Percentiles rank a stretch among this genome's conserved stretches.
These are phyloP conservation scores for Phylloscopus collybita DNA, from an alignment of 2,797 vertebrate species.

Conservation along the genomic window DNA sequence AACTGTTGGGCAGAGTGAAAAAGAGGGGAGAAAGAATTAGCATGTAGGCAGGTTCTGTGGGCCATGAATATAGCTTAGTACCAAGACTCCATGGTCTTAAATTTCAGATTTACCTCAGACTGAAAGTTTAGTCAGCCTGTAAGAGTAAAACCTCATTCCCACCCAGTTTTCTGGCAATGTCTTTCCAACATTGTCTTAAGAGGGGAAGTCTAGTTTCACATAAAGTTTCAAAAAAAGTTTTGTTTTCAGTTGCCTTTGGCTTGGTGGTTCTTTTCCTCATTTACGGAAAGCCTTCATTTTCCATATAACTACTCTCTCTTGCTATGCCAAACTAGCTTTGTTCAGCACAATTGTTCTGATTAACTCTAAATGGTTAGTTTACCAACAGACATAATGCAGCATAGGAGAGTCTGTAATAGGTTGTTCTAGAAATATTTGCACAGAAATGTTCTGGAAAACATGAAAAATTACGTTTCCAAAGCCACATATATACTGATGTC, in stretches of 20 bases:
- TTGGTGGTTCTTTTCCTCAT: neutral
- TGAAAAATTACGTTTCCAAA: neutral
- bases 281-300: neutral
- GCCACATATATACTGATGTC: neutral
- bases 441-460: neutral
- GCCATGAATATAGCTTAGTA: neutral
- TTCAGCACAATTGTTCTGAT: neutral
- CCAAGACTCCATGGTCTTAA: neutral
- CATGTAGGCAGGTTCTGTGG: neutral
- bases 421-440: neutral
- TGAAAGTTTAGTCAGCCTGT: neutral
- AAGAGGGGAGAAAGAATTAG: neutral
- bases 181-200: accelerated
- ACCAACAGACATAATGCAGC: neutral
- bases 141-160: neutral
- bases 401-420: neutral
- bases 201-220: neutral
- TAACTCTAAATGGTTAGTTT: neutral
- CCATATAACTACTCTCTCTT: neutral
- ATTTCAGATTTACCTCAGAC: neutral
- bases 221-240: neutral
- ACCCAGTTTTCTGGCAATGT: neutral
- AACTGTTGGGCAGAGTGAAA: neutral
- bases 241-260: neutral
- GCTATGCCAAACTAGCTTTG: neutral